phyloP scores from a whole-genome alignment of 2,113 vertebrate species.

The Micronycteris hirsuta region DNA sequence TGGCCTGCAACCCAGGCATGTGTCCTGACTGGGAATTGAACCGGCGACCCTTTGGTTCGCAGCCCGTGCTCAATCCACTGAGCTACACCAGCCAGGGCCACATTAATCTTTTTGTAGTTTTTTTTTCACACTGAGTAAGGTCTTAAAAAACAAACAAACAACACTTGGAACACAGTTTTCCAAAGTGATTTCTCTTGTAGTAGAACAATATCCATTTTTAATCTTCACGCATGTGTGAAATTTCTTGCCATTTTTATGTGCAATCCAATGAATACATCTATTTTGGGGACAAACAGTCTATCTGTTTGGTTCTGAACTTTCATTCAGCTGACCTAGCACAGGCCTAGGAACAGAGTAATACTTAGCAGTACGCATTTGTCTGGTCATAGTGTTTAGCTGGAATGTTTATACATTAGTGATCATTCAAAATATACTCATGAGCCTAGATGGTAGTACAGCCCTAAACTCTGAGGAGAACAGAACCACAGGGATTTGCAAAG shows the following conservation, averaged over 20 bases:
- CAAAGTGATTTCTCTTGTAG: neutral
- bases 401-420: neutral
- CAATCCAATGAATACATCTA: neutral
- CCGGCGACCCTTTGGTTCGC: no score
- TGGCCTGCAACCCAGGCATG: no score
- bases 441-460: neutral
- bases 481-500: constrained; percentile 58
- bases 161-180: neutral
- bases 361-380: neutral
- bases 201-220: neutral
- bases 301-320: neutral
- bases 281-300: neutral
- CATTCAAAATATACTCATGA: neutral
- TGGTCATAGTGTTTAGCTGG: neutral
- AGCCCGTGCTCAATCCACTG: no score
- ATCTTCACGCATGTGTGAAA: neutral
- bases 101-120: neutral
- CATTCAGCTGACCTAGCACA: neutral
- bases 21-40: no score
- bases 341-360: neutral
- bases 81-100: no score
- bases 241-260: neutral
- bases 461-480: neutral
- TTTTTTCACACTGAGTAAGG: neutral
- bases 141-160: neutral